A percentile compares a stretch with the other conserved stretches of the same genome.
Evolutionary conservation across 2,113 vertebrate species (phyloP).

Genomic region (Orycteropus afer): DNA sequence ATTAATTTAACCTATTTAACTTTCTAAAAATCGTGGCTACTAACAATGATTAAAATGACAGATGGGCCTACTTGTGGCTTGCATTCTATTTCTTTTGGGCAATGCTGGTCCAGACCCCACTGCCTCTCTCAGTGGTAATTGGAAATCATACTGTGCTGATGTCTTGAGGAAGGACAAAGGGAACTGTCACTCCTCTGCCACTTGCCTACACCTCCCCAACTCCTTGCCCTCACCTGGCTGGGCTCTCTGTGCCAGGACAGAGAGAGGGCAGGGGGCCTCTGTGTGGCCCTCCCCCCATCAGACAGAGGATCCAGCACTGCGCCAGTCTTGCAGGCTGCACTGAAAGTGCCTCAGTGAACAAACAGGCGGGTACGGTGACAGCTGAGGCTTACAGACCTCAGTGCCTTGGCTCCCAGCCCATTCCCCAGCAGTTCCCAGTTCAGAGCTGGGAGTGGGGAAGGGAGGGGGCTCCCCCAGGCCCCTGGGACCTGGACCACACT

Average conservation of each 20-base stretch:
- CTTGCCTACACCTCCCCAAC: background rate
- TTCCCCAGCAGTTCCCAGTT: constrained; percentile 12
- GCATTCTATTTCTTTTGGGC: background rate
- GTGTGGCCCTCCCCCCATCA: background rate
- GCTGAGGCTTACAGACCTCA: constrained; percentile 66
- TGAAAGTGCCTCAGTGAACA: constrained; percentile 53
- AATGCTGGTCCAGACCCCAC: rapidly evolving
- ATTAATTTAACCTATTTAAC: background rate
- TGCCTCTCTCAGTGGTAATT: no score
- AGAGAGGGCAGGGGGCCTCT: background rate
- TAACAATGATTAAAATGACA: background rate
- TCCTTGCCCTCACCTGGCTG: background rate
- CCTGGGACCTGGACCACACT: background rate
- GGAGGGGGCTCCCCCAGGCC: background rate
- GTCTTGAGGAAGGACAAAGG: background rate
- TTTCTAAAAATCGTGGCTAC: background rate
- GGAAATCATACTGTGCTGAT: background rate
- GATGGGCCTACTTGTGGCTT: rapidly evolving
- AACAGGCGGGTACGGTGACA: constrained; percentile 66
- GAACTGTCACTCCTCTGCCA: background rate
- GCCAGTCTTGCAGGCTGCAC: constrained; percentile 22
- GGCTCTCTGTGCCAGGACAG: background rate
- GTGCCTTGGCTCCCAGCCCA: background rate
- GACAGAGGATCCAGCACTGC: background rate
- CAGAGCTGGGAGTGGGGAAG: background rate